Base-by-base conservation (phyloP, 2,113 vertebrate genomes). In the Anthoscopus minutus region DNA sequence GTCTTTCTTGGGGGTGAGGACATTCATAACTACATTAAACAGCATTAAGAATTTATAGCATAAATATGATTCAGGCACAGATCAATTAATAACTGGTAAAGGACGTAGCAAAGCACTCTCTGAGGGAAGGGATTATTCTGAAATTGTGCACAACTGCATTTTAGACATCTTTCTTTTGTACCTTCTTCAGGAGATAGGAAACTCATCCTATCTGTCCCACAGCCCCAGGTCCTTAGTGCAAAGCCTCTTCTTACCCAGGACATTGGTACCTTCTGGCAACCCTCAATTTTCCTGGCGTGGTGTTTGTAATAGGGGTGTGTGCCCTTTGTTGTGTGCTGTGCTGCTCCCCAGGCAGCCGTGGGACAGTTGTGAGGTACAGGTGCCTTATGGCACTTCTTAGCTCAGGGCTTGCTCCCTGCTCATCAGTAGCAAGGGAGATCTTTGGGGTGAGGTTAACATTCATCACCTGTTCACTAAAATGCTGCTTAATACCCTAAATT, bases 1-100 rank as follows among this genome's bases (percentile, higher is more conserved):
- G 5, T 18, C 48, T 74, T 86, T 80, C 78, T 47, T 60, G 48
- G 24, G 51, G 22, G 15, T 81, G 65, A 86, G 72, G 53, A 78
- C 21, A n/a, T 83, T 78, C n/a, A 13, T 69, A 89, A 61, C 78
- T 82, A 20, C 58, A 45, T 82, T 85, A 85, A 87, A 53, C 65
- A 89, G 19, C 57, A 72, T 96, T 85, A 96, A 94, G 62, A 88
- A 87, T 96, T 96, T 89, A 93, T 93, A 64, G 31, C 4, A 13
- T 72, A 89, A 95, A 82, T 88, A 85, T 1, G 7, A 81, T 91
- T 87, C 47, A 48, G 80, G 76, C 69, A 84, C 44, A 94, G 60
- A 94, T 88, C 76, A 78, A 84, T 81, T 81, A 78, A 61, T 93
- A 86, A 81, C 64, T 92, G 86, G 60, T 60, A 88, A 72, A 88